Evolutionary conservation across 2,888 invertebrate genomes (phyloP), one percentile per base, ranked within the genome.

Genomic region (Biston stratarius): DNA sequence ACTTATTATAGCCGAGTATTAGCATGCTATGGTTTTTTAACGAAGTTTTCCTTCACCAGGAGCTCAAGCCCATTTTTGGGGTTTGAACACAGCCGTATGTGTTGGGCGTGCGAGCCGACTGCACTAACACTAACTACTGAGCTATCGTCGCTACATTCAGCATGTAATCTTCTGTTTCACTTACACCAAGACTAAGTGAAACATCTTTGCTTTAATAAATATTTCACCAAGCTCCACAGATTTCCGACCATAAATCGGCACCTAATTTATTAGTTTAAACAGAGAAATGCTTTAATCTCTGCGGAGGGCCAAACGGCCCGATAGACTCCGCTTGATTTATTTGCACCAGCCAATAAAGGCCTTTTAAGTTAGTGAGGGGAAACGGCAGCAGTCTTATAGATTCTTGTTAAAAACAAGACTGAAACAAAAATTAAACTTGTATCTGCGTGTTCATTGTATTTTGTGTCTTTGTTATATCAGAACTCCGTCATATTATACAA

Each of bases 211-310:
- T 59, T 59, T 49, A 11, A 49, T 49, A 59, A 59, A 59, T 59
- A 59, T 59, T 38, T 38, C 38, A 9, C n/a, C 15, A 24, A 33
- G 15, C 40, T 56, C 56, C 49, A 40, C 45, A 56, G 44, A 62
- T 64, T 66, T 48, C 58, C 36, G 56, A 33, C 58, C 49, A 69
- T 74, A 69, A 74, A 74, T 72, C 62, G 69, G 45, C 59, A 56
- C 24, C 53, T 63, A 74, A 74, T 74, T 74, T 74, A 74, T 74
- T 74, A 70, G 67, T 71, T 72, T 72, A 71, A 68, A 64, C 66
- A 64, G 66, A 52, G 64, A 69, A 69, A 70, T 56, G 64, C 53
- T 66, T 70, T 72, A 74, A 74, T 74, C 74, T 72, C 59, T 44
- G 62, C 57, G 58, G 71, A 69, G 71, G 68, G 64, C 67, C 48